Conservation (phyloP, 2,113 vertebrate species). For the Pimephales promelas region DNA sequence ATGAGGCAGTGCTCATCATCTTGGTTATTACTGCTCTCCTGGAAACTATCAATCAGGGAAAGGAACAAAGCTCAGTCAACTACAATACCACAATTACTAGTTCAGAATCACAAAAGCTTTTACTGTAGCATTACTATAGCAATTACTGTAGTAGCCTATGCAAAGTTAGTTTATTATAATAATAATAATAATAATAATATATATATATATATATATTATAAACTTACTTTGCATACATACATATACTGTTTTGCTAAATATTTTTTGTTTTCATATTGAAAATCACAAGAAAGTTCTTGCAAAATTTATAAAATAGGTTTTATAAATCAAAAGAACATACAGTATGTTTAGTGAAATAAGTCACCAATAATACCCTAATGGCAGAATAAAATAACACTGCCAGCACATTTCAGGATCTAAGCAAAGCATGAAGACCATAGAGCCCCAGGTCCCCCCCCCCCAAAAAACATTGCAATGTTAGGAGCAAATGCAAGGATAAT, state of each 20-base stretch:
- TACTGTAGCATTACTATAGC: neutral
- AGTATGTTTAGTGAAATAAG: neutral
- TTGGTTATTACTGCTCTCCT: conserved; percentile 89
- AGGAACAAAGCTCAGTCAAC: conserved; percentile 51
- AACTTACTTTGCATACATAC: too few relatives aligned
- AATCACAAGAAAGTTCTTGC: too few relatives aligned
- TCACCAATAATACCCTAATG: neutral
- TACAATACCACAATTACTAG: neutral
- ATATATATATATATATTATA: too few relatives aligned
- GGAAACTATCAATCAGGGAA: conserved; percentile 76
- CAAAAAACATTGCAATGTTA: neutral
- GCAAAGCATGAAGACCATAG: neutral
- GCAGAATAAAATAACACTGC: neutral
- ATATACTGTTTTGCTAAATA: too few relatives aligned
- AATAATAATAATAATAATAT: too few relatives aligned
- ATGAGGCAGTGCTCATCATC: conserved; percentile 98
- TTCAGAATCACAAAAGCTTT: neutral
- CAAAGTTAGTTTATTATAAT: neutral
- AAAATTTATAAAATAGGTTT: neutral
- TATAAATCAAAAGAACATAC: conserved; percentile 11
- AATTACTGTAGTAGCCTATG: neutral
- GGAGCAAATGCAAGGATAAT: neutral
- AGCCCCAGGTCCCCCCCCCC: conserved; percentile 5
- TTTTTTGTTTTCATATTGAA: too few relatives aligned
- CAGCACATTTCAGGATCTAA: neutral